Evolutionary conservation across 2,797 vertebrate species (phyloP), one percentile per base, ranked within the genome.

Genomic region (Acanthurus leucopareius): DNA sequence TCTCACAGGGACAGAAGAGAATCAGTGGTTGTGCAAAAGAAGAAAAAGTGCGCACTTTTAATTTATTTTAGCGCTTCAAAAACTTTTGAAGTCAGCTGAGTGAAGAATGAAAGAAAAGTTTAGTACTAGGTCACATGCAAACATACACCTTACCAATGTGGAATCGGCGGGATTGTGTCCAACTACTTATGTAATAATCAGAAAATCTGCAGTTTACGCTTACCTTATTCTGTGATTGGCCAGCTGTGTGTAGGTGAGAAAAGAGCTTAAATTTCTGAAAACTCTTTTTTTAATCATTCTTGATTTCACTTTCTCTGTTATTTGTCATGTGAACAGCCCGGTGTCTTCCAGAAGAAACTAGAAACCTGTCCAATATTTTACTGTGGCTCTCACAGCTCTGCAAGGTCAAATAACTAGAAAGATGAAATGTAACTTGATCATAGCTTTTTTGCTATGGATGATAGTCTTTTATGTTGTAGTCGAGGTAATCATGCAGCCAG

Each of bases 401-500:
- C 54, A 3, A 16, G n/a, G 32, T 53, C 58, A 52, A 32, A 73
- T n/a, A 44, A 35, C 11, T 13, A 40, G 11, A 40, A 22, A 45
- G 20, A 22, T 0, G 20, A 56, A 68, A 54, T 19, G 1, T 7
- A 44, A 17, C 35, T 22, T 53, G 17, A 42, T 42, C 2, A 32
- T 15, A 1, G 16, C 19, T 19, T 13, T 20, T 66, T 61, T 35
- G 3, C 62, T 7, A 6, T 7, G 38, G 51, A 15, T 52, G 5
- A 42, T 44, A 58, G 17, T n/a, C 49, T 61, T 44, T 13, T 54
- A 32, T 47, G 0, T 17, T 63, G 53, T 42, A 42, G n/a, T 35
- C 7, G 10, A 54, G 48, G 25, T 68, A 62, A 76, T 80, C 28
- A 66, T 38, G 28, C n/a, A 48, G 10, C 52, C 51, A 13, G 32